A percentile compares a stretch with the other conserved stretches of the same genome.
phyloP scores from a whole-genome alignment of 2,113 vertebrate genomes.

The Ornithorhynchus anatinus region DNA sequence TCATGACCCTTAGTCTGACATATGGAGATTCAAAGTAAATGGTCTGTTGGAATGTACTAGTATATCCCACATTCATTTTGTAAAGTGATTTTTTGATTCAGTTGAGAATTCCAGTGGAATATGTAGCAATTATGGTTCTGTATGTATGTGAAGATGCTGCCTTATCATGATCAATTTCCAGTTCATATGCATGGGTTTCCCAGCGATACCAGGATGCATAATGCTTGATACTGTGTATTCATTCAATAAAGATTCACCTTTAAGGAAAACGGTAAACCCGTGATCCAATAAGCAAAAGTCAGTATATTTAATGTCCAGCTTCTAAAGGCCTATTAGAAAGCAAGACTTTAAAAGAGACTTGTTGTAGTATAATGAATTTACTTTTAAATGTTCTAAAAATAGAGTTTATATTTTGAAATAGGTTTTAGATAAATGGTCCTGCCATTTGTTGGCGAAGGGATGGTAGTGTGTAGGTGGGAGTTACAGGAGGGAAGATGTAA shows the following conservation, averaged over 20 bases:
- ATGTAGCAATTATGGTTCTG: neutral
- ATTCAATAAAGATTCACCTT: neutral
- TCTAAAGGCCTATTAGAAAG: too few species aligned
- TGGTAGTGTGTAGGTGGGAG: too few species aligned
- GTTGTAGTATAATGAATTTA: too few species aligned
- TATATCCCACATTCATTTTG: constrained; percentile 17
- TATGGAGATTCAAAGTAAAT: constrained; percentile 17
- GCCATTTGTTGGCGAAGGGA: too few species aligned
- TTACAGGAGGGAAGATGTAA: too few species aligned
- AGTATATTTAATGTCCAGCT: too few species aligned
- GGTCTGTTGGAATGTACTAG: constrained; percentile 1
- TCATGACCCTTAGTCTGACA: constrained; percentile 46
- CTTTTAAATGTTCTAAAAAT: too few species aligned
- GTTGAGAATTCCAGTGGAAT: constrained; percentile 1
- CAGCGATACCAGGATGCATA: neutral
- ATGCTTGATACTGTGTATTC: neutral
- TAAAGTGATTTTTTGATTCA: neutral
- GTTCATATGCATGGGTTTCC: too few species aligned
- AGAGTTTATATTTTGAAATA: too few species aligned
- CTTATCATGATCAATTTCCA: neutral
- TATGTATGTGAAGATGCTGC: neutral
- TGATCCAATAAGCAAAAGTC: constrained; percentile 26
- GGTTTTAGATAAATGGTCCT: too few species aligned
- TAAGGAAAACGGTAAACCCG: neutral
- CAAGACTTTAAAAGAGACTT: too few species aligned